Conservation (phyloP, 2,113 vertebrate genomes). For the Nerophis lumbriciformis region DNA sequence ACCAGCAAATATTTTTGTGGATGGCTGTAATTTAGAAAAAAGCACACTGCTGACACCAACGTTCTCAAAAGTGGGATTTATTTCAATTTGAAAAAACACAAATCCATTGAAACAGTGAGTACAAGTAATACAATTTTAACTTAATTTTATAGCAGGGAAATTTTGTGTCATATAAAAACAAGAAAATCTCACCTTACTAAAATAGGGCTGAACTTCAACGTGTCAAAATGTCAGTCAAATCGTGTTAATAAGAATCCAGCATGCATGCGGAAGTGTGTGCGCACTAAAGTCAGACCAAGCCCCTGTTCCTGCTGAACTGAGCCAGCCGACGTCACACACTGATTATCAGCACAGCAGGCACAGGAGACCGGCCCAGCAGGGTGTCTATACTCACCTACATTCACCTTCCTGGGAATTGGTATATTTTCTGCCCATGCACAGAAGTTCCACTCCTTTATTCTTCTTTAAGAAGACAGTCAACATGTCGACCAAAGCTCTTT, state of each 20-base stretch:
- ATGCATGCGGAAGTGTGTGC: not conserved
- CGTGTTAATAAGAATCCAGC: not conserved
- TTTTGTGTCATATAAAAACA: not conserved
- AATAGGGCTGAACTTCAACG: no score
- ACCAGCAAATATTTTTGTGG: not conserved
- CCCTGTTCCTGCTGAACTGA: slow-evolving; percentile 82
- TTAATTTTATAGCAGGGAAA: no score
- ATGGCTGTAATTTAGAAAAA: not conserved
- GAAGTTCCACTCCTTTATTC: no score
- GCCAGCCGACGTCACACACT: slow-evolving; percentile 81
- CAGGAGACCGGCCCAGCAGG: slow-evolving; percentile 78
- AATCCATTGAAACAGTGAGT: not conserved
- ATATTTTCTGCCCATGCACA: slow-evolving; percentile 21
- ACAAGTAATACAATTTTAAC: not conserved
- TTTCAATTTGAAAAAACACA: not conserved
- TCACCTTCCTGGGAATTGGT: slow-evolving; percentile 5
- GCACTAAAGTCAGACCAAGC: slow-evolving; percentile 60
- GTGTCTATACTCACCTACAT: slow-evolving; percentile 26
- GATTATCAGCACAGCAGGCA: slow-evolving; percentile 96
- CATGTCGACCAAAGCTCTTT: no score
- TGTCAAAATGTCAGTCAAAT: slow-evolving; percentile 1
- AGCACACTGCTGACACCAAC: not conserved
- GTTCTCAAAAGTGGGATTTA: not conserved
- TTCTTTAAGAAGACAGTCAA: not conserved
- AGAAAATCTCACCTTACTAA: not conserved